Conservation (phyloP, 1,140 invertebrate genomes). For the Leptinotarsa defecta region DNA sequence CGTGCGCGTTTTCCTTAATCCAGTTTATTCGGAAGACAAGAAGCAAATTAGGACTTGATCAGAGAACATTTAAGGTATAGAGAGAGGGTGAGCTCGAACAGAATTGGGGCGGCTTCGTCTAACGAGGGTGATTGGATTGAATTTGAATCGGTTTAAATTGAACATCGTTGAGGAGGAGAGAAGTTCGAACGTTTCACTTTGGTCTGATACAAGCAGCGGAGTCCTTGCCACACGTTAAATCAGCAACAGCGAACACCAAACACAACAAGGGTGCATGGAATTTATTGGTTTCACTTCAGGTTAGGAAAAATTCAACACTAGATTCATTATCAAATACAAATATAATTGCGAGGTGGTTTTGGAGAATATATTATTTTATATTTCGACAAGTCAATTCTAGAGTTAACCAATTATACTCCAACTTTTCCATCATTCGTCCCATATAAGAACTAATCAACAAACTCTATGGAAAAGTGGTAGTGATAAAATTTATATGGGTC, state of each 20-base stretch:
- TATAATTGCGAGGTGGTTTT: too few species aligned
- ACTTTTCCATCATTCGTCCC: too few species aligned
- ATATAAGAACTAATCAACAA: too few species aligned
- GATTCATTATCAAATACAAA: too few species aligned
- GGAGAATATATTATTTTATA: too few species aligned
- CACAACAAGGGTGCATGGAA: background rate
- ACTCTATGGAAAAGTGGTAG: too few species aligned
- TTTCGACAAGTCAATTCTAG: too few species aligned
- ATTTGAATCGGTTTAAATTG: constrained; percentile 55
- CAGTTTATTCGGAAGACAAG: constrained; percentile 53
- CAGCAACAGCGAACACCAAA: background rate
- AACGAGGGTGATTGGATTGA: constrained; percentile 54
- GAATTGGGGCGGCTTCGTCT: constrained; percentile 48
- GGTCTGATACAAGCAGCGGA: constrained; percentile 8
- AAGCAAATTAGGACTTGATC: constrained; percentile 55
- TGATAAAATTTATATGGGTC: too few species aligned
- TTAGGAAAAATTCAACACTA: too few species aligned
- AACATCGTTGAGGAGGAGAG: constrained; percentile 51
- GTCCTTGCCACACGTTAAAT: constrained; percentile 3
- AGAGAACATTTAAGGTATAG: constrained; percentile 52
- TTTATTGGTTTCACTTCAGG: too few species aligned
- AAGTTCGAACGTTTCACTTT: constrained; percentile 20
- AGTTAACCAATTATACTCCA: too few species aligned
- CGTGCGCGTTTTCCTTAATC: constrained; percentile 41
- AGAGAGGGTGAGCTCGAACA: constrained; percentile 50